Conservation (phyloP, 1,140 invertebrate species). For the Drosophila fuyamai region DNA sequence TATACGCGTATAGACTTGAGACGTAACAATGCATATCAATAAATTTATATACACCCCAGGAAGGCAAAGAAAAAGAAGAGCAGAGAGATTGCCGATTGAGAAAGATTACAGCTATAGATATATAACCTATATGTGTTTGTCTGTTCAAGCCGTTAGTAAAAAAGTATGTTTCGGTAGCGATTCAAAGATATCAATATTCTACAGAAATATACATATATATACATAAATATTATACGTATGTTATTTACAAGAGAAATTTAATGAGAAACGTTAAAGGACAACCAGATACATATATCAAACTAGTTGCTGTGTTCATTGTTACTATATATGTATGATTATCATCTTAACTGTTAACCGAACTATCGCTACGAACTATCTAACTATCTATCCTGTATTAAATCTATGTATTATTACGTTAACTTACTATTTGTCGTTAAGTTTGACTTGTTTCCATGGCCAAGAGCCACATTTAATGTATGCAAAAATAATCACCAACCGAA, state of each 20-base stretch:
- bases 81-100: constrained; percentile 10
- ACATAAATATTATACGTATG: constrained; percentile 55
- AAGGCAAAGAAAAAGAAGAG: constrained; percentile 9
- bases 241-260: constrained; percentile 68
- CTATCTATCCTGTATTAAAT: constrained; percentile 21
- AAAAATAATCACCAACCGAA: constrained; percentile 56
- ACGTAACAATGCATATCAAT: constrained; percentile 83
- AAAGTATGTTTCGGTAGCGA: constrained; percentile 54
- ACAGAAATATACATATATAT: constrained; percentile 33
- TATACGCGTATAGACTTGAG: constrained; percentile 75
- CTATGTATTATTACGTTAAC: constrained; percentile 35
- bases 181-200: constrained; percentile 45
- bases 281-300: constrained; percentile 50
- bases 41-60: constrained; percentile 61
- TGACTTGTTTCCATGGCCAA: constrained; percentile 45
- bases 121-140: constrained; percentile 50
- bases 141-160: constrained; percentile 59
- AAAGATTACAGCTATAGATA: constrained; percentile 27
- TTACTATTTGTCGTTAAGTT: constrained; percentile 60
- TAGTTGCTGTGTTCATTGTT: constrained; percentile 83
- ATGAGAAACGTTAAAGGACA: constrained; percentile 63
- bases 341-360: constrained; percentile 63
- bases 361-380: constrained; percentile 34
- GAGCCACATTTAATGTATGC: constrained; percentile 52
- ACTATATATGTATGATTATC: constrained; percentile 62